Conservation (phyloP, 1,140 invertebrate genomes). For the Drosophila mojavensis region DNA sequence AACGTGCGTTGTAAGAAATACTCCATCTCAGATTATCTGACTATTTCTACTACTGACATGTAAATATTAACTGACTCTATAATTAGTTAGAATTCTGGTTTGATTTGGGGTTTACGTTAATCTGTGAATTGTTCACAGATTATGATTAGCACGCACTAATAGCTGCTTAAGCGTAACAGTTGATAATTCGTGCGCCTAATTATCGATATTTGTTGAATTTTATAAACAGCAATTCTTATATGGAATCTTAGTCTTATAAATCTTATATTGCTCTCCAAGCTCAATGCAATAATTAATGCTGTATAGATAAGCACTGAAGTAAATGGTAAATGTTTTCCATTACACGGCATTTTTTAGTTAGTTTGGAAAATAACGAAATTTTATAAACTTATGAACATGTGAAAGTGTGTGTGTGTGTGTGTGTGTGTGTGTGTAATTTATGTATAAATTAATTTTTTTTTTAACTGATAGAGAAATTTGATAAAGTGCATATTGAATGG, state of each 20-base stretch:
- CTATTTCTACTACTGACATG: background rate
- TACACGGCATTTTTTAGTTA: too few relatives aligned
- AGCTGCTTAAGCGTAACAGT: constrained; percentile 28
- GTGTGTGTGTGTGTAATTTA: too few relatives aligned
- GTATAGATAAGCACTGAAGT: constrained; percentile 1
- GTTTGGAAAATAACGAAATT: too few relatives aligned
- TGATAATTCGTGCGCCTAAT: background rate
- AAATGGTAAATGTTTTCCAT: too few relatives aligned
- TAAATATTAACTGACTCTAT: background rate
- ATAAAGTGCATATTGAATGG: too few relatives aligned
- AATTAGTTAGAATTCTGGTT: background rate
- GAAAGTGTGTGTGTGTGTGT: too few relatives aligned
- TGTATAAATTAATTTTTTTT: too few relatives aligned
- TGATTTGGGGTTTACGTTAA: constrained; percentile 9
- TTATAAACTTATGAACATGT: too few relatives aligned
- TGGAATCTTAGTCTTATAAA: background rate
- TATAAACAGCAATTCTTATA: background rate
- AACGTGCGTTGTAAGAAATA: too few relatives aligned
- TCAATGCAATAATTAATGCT: background rate
- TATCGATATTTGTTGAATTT: background rate
- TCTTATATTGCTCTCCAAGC: background rate
- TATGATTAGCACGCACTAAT: constrained; percentile 39
- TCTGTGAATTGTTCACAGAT: too few relatives aligned
- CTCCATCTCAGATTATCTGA: background rate
- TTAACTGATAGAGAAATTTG: too few relatives aligned